Evolutionary conservation across 2,797 vertebrate species (phyloP).

Genomic region (Alectoris magna): DNA sequence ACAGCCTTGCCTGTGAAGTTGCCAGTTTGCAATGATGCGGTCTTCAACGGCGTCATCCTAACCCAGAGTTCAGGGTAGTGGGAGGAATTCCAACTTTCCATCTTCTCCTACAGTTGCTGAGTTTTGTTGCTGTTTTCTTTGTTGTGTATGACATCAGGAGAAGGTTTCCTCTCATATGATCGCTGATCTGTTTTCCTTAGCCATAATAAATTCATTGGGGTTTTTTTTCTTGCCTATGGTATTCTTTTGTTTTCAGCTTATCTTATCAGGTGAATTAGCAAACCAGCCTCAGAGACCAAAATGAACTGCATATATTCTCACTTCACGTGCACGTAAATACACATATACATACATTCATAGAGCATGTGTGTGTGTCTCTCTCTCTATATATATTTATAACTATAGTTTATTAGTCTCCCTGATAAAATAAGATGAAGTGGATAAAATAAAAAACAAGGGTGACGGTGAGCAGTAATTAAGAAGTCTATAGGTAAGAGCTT

Average conservation of each 20-base stretch:
- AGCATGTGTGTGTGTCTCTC: neutral
- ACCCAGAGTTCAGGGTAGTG: neutral
- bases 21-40: neutral
- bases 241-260: neutral
- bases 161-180: rapidly evolving
- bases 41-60: neutral
- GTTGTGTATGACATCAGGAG: neutral
- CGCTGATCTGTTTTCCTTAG: neutral
- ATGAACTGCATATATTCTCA: neutral
- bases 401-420: neutral
- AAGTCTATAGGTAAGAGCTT: neutral
- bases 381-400: neutral
- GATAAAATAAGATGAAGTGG: neutral
- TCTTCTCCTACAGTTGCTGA: neutral
- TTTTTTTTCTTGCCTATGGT: neutral
- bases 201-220: neutral
- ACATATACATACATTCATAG: neutral
- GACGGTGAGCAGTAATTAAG: neutral
- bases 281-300: neutral
- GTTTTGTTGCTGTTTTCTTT: neutral
- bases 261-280: neutral
- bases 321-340: neutral
- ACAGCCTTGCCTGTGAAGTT: neutral
- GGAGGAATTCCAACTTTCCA: rapidly evolving
- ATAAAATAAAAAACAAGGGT: neutral